Conservation (phyloP, 30 jellyfish, hydroid and myxozoan species). For the Pelagia noctiluca region DNA sequence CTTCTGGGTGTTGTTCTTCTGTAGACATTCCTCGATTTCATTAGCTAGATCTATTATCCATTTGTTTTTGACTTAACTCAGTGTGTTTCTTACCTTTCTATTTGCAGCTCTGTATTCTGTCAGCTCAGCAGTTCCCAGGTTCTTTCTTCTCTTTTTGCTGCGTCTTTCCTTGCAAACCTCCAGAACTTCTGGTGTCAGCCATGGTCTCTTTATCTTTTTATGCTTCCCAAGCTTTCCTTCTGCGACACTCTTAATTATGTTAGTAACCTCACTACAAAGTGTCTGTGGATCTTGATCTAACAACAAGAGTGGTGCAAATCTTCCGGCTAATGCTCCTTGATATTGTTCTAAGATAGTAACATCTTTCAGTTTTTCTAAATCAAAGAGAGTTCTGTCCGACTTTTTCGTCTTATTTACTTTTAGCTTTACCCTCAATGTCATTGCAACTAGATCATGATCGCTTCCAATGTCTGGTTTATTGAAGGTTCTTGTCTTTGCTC, state of each 20-base stretch:
- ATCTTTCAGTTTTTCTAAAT: no score
- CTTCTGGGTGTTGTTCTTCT: conserved; percentile 17
- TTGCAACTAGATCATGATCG: conserved; percentile 1
- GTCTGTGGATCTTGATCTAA: conserved; percentile 10
- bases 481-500: conserved; percentile 2
- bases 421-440: conserved; percentile 7
- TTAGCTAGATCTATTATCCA: neutral
- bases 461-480: neutral
- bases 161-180: neutral
- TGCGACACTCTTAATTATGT: neutral
- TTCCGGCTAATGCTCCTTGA: conserved; percentile 7
- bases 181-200: conserved; percentile 23
- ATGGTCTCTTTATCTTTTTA: conserved; percentile 6
- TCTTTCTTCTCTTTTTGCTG: conserved; percentile 5
- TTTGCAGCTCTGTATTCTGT: conserved; percentile 20
- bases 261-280: conserved; percentile 9
- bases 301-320: conserved; percentile 10
- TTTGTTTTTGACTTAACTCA: conserved; percentile 2
- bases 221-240: neutral
- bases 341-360: neutral
- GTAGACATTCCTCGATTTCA: neutral
- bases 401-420: neutral
- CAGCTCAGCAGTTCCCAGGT: neutral
- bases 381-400: neutral
- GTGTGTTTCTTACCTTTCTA: neutral